Evolutionary conservation across 2,797 vertebrate genomes (phyloP).

Genomic region (Pseudotriccus pelzelni): DNA sequence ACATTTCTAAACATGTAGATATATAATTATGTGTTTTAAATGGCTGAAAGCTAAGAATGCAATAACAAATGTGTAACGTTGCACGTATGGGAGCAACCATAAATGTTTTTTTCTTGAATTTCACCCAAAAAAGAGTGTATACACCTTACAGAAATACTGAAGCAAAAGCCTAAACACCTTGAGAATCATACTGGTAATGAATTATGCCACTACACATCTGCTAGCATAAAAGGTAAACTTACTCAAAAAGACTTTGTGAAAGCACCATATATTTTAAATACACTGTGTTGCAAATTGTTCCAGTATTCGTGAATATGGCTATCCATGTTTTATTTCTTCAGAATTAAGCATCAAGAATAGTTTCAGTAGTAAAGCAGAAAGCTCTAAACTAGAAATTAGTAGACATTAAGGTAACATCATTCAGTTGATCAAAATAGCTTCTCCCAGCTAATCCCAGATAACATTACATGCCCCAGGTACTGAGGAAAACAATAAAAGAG

Average conservation of each 20-base stretch:
- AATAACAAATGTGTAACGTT: not conserved
- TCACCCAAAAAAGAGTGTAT: not conserved
- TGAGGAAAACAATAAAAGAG: not conserved
- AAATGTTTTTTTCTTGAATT: not conserved
- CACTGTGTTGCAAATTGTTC: not conserved
- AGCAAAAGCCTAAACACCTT: not conserved
- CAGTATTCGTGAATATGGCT: not conserved
- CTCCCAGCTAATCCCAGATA: not conserved
- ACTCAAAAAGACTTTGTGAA: not conserved
- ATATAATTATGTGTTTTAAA: not conserved
- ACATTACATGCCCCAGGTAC: not conserved
- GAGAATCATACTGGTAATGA: not conserved
- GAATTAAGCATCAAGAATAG: not conserved
- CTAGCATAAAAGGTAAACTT: not conserved
- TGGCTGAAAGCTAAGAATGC: not conserved
- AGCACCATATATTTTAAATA: not conserved
- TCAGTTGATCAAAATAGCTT: not conserved
- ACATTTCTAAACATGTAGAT: not conserved
- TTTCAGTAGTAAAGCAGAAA: not conserved
- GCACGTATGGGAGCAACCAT: not conserved
- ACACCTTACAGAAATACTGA: not conserved
- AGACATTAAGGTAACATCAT: not conserved
- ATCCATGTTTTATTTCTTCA: not conserved
- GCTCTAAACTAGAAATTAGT: not conserved
- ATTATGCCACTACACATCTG: not conserved